Evolutionary conservation across 2,113 vertebrate genomes (phyloP).

Genomic region (Myrmecophaga tridactyla): DNA sequence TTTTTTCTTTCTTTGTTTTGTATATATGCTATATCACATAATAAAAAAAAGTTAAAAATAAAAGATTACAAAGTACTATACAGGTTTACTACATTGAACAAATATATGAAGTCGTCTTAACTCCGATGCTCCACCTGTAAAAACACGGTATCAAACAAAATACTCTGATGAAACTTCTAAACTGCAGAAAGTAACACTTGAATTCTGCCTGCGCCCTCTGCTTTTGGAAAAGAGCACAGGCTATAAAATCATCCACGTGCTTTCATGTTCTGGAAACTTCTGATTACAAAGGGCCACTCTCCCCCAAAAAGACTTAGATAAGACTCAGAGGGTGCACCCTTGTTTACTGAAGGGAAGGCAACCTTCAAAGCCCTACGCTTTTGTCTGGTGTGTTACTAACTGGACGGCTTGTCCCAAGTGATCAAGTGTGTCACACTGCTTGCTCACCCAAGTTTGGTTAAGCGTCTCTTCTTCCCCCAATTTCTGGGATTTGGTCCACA

Average conservation of each 20-base stretch:
- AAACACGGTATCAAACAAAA: neutral
- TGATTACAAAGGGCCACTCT: too few relatives aligned
- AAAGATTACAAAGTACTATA: neutral
- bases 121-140: neutral
- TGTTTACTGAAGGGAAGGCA: rapidly evolving
- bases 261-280: neutral
- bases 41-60: too few relatives aligned
- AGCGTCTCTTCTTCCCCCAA: neutral
- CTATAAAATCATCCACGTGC: rapidly evolving
- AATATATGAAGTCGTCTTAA: neutral
- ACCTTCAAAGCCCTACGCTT: neutral
- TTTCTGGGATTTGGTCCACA: too few relatives aligned
- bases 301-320: neutral
- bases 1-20: too few relatives aligned
- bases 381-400: neutral
- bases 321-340: neutral
- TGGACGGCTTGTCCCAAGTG: too few relatives aligned
- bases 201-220: too few relatives aligned
- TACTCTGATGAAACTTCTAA: neutral
- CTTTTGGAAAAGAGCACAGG: neutral
- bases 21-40: too few relatives aligned
- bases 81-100: rapidly evolving
- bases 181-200: neutral
- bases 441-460: neutral
- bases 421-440: neutral